These are phyloP conservation scores for Leuciscus idus DNA, from an alignment of 2,113 vertebrate genomes.

Conservation along the genomic window DNA sequence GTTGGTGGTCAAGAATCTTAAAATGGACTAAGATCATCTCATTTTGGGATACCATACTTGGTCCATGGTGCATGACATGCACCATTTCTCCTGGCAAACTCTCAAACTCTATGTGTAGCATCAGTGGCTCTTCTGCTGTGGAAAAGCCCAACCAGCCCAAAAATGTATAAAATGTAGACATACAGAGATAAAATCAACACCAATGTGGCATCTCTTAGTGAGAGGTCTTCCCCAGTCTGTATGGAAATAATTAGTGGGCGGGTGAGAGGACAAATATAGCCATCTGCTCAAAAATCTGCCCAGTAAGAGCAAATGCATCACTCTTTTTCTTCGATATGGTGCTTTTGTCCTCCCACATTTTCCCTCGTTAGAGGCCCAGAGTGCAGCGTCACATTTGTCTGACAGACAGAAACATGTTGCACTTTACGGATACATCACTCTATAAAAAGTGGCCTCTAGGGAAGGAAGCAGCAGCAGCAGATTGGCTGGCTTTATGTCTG, in stretches of 20 bases:
- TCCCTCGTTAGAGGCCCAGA: slow-evolving; percentile 21
- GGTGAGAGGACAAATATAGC: slow-evolving; percentile 37
- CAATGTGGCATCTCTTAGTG: slow-evolving; percentile 5
- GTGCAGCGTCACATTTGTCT: slow-evolving; percentile 33
- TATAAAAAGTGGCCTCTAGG: slow-evolving; percentile 24
- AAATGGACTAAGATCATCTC: neutral
- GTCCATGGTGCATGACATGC: neutral
- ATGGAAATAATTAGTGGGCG: slow-evolving; percentile 35
- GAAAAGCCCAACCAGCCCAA: neutral
- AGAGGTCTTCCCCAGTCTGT: neutral
- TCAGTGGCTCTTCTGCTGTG: slow-evolving; percentile 6
- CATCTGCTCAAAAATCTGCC: slow-evolving; percentile 43
- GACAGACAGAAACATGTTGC: slow-evolving; percentile 24
- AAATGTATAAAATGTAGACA: slow-evolving; percentile 27
- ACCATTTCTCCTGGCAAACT: neutral
- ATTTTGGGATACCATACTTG: neutral
- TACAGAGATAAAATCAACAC: neutral
- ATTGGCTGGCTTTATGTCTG: slow-evolving; percentile 14
- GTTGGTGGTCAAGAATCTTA: neutral
- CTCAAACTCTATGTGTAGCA: neutral
- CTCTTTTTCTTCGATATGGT: slow-evolving; percentile 1
- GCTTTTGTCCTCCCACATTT: slow-evolving; percentile 17
- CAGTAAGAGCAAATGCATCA: slow-evolving; percentile 27
- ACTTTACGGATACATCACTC: slow-evolving; percentile 21
- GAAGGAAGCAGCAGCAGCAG: neutral